phyloP scores from a whole-genome alignment of 2,797 vertebrate genomes.

The Fistularia tabacaria region DNA sequence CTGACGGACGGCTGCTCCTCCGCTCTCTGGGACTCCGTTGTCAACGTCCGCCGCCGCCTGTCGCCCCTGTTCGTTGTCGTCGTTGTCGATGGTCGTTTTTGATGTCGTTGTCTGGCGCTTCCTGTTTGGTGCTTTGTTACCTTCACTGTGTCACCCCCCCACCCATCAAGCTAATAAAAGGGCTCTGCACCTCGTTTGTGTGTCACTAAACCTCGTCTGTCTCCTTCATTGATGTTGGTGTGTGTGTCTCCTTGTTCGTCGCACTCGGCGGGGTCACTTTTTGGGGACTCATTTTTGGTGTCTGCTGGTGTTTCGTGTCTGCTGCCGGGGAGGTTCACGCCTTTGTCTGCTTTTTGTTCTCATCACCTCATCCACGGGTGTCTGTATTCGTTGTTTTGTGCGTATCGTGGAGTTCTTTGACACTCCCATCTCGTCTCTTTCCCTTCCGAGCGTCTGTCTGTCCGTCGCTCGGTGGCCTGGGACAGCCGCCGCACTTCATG shows the following conservation, averaged over 20 bases:
- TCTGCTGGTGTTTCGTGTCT: too few species aligned
- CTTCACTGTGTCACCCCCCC: constrained; percentile 33
- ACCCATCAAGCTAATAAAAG: constrained; percentile 73
- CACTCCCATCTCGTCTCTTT: not conserved
- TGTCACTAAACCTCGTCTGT: constrained; percentile 41
- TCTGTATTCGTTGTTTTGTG: constrained; percentile 14
- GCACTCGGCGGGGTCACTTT: not conserved
- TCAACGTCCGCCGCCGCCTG: constrained; percentile 25
- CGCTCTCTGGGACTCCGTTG: constrained; percentile 51
- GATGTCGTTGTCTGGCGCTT: too few species aligned
- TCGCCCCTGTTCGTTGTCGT: constrained; percentile 8
- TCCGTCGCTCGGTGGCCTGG: constrained; percentile 24
- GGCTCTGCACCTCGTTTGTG: constrained; percentile 38
- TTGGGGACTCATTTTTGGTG: not conserved
- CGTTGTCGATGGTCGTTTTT: too few species aligned
- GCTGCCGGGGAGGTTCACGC: too few species aligned
- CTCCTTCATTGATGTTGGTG: too few species aligned
- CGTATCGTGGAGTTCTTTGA: constrained; percentile 11
- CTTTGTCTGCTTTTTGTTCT: not conserved
- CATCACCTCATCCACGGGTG: constrained; percentile 9
- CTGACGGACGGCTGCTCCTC: too few species aligned
- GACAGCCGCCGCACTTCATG: constrained; percentile 69
- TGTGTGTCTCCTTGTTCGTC: too few species aligned
- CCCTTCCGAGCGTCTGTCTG: not conserved
- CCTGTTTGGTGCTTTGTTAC: constrained; percentile 24